Conservation (phyloP, 2,888 invertebrate genomes). For the Nephrotoma appendiculata region DNA sequence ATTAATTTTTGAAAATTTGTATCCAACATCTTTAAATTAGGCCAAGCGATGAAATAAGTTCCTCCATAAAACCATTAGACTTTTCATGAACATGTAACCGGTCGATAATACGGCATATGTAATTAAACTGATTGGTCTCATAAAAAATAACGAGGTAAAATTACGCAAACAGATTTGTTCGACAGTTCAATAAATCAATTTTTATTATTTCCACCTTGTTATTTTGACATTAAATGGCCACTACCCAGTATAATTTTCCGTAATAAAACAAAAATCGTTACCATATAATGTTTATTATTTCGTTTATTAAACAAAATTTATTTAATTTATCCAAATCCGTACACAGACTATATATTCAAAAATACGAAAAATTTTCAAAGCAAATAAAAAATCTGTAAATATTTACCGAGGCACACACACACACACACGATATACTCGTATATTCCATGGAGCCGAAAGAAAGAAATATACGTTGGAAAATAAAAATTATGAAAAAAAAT, state of each 20-base stretch:
- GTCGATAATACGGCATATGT: too few relatives aligned
- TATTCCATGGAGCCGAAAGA: not conserved
- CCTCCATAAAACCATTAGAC: too few relatives aligned
- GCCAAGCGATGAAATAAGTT: too few relatives aligned
- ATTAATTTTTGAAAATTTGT: too few relatives aligned
- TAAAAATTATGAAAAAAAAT: not conserved
- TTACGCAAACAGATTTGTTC: not conserved
- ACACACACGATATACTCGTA: not conserved
- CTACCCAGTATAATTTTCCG: not conserved
- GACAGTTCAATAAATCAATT: not conserved
- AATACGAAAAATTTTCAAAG: not conserved
- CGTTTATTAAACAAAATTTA: not conserved
- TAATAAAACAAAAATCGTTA: not conserved
- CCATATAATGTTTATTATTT: not conserved
- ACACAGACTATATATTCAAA: not conserved
- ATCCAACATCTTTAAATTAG: too few relatives aligned
- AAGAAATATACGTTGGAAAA: not conserved
- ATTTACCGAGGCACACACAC: not conserved
- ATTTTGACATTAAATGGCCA: not conserved
- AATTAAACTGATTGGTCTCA: not conserved
- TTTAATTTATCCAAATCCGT: not conserved
- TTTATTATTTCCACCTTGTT: not conserved
- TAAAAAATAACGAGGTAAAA: not conserved
- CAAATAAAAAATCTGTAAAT: not conserved
- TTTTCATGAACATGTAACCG: too few relatives aligned